Evolutionary conservation across 2,888 invertebrate genomes (phyloP), one percentile per base, ranked within the genome.

Genomic region (Drosophila falleni): DNA sequence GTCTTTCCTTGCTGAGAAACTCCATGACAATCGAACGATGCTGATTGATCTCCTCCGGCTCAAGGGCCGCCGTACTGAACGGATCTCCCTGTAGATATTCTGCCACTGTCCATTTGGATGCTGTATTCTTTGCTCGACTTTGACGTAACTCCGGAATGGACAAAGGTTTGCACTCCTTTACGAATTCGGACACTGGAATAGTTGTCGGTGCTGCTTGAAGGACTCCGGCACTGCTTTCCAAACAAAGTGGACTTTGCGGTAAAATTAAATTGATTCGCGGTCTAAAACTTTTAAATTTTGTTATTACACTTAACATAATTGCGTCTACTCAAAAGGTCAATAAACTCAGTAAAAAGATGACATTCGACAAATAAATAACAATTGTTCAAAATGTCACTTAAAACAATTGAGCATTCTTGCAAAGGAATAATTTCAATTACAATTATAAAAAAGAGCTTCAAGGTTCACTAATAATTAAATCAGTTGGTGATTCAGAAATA

Each of bases 221-320:
- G 1, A 49, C 13, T 1, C 11, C 41, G 0, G 50, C 0, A 13
- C 15, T 31, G 15, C 19, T 62, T 4, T 61, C 51, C n/a, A 37
- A 44, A 6, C 51, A 58, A 5, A 47, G 2, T 2, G 35, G 33
- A 53, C 31, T 69, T 31, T 61, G 39, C 3, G 31, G 49, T 49
- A 31, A 5, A 1, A 49, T 10, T 15, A 41, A 16, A 37, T 6
- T 26, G 39, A 29, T 10, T 41, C 26, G 49, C 3, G 53, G 49
- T 15, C 51, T 46, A 51, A 16, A 56, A 56, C 65, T 58, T 55
- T 62, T 79, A 0, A 82, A 82, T 79, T 82, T 79, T 64, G 61
- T 53, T 15, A 71, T 49, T 29, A 16, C 42, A 8, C 71, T 63
- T 6, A 67, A 53, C 79, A 79, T 79, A 19, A 39, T 59, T 39